phyloP scores from a whole-genome alignment of 1,140 invertebrate species.

The Probaryconus sp. region DNA sequence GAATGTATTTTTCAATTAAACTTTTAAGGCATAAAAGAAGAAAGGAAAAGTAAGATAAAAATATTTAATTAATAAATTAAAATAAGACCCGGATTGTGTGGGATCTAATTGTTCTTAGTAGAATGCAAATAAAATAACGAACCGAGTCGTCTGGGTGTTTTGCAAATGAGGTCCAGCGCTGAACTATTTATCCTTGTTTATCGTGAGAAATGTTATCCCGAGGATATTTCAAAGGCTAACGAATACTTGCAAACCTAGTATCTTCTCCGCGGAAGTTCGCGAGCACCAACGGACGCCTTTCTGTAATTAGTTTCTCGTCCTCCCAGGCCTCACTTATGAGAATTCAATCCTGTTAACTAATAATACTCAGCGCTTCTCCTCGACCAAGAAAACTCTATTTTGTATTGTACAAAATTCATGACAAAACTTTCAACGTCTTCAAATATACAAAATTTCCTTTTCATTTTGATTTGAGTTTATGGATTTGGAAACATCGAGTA shows the following conservation, averaged over 20 bases:
- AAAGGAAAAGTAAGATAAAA: constrained; percentile 10
- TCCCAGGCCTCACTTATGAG: constrained; percentile 4
- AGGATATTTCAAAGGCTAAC: constrained; percentile 34
- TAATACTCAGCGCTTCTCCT: no score
- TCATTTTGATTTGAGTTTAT: no score
- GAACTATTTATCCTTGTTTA: constrained; percentile 44
- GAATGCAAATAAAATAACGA: constrained; percentile 46
- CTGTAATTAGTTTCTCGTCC: constrained; percentile 27
- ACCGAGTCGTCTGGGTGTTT: constrained; percentile 35
- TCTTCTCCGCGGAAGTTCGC: constrained; percentile 23
- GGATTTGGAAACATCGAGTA: no score
- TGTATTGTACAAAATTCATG: no score
- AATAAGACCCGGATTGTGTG: constrained; percentile 17
- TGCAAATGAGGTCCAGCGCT: constrained; percentile 39
- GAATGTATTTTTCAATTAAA: no score
- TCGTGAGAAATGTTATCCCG: constrained; percentile 44
- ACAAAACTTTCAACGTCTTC: no score
- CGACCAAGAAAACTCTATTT: no score
- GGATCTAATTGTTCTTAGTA: constrained; percentile 39
- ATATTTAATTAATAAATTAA: constrained; percentile 32
- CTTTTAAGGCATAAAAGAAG: no score
- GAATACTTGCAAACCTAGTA: constrained; percentile 16
- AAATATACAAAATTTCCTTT: no score
- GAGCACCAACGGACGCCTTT: constrained; percentile 12
- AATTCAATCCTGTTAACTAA: constrained; percentile 22